A percentile compares a stretch with the other conserved stretches of the same genome.
Evolutionary conservation across 2,888 invertebrate species (phyloP).

Genomic region (Anthophora plumipes): DNA sequence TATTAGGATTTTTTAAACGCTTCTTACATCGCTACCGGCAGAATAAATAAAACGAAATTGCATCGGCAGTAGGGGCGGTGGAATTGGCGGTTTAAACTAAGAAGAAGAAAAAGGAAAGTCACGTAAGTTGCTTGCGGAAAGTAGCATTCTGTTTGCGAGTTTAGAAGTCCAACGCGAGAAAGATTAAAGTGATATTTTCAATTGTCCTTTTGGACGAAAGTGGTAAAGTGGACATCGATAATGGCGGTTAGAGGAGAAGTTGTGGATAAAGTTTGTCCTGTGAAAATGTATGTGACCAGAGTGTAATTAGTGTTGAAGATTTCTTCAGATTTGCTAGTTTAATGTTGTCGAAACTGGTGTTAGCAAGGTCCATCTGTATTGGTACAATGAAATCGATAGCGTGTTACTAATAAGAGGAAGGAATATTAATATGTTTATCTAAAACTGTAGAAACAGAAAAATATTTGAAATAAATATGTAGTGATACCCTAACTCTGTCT

Average conservation of each 20-base stretch:
- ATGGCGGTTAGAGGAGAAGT: neutral
- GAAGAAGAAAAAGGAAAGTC: slow-evolving; percentile 24
- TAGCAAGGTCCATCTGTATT: no score
- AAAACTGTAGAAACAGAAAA: no score
- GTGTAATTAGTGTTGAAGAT: no score
- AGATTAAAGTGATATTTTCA: slow-evolving; percentile 60
- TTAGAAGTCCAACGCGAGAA: slow-evolving; percentile 11
- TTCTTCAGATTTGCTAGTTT: no score
- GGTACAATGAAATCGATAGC: no score
- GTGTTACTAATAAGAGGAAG: no score
- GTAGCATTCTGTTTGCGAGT: slow-evolving; percentile 25
- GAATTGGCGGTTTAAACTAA: neutral
- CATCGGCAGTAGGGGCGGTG: neutral
- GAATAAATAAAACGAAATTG: slow-evolving; percentile 22
- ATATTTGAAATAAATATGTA: no score
- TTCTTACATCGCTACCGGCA: slow-evolving; percentile 1
- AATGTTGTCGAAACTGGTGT: no score
- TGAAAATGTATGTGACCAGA: no score
- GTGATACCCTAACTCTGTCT: no score
- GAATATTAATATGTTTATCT: no score
- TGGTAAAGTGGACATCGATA: neutral
- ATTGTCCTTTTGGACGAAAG: slow-evolving; percentile 6
- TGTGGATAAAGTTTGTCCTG: no score
- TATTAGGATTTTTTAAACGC: slow-evolving; percentile 60
- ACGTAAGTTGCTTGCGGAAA: slow-evolving; percentile 50